Base-by-base conservation (phyloP, 2,888 invertebrate species). In the Harpalus rubripes region DNA sequence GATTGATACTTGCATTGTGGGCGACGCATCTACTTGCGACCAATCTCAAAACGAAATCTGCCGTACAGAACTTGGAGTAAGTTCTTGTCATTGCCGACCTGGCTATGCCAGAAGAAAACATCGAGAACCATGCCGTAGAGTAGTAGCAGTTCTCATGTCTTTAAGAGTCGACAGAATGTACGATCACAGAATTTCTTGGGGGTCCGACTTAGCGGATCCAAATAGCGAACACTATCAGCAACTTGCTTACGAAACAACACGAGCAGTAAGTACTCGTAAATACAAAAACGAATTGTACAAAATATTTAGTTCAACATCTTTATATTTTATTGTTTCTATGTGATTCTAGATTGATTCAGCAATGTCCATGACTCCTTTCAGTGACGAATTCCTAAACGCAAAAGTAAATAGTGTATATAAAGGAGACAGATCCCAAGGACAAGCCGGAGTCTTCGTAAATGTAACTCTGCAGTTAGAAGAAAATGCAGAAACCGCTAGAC, bases 1-100 rank as follows among this genome's bases (percentile, higher is more conserved):
- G 87, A 98, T 98, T 86, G 98, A 98, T 90, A 98, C 98, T 0
- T 98, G 98, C 88, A 98, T 98, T 18, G 98, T 98, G 0, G 98
- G 98, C 0, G 98, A 98, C 88, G 96, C 97, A 88, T 95, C 96
- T 0, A 98, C 98, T 0, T 98, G 98, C 88, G 97, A 98, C 89
- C 94, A 95, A 83, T 95, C 96, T 0, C 96, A 97, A 89, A 96
- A 97, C 88, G 98, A 98, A 90, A 95, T 95, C 80, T 98, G 98
- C 89, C 94, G 95, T 86, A 98, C 97, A 0, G 97, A 97, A 91
- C 96, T 93, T 90, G 95, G 97, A 0, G 97, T 98, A 0, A 97
- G 97, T 0, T 96, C 97, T 85, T 98, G 98, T 87, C 96, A 96
- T 87, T 98, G 98, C 89, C 92, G 96, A 85, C 96, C 97, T 4